Conservation (phyloP, 2,113 vertebrate species). For the Leptocoma aspasia region DNA sequence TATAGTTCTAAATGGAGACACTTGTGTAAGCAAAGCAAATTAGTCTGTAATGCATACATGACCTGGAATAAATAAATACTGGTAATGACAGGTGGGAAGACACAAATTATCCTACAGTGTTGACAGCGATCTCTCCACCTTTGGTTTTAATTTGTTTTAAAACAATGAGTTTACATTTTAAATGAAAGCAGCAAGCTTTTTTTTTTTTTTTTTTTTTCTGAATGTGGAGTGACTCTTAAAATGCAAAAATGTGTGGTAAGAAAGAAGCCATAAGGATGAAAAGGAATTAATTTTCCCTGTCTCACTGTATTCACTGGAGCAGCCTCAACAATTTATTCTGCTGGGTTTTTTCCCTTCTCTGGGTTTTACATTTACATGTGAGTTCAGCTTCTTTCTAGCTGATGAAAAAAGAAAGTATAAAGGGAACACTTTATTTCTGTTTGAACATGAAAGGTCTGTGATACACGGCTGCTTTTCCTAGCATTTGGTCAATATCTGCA, state of each 20-base stretch:
- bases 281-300: background rate
- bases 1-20: background rate
- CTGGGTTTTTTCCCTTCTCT: background rate
- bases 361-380: background rate
- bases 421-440: background rate
- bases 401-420: background rate
- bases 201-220: background rate
- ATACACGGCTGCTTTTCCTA: background rate
- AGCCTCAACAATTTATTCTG: background rate
- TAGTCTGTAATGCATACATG: background rate
- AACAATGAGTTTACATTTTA: background rate
- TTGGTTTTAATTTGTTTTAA: background rate
- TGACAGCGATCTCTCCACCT: background rate
- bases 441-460: background rate
- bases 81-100: background rate
- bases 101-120: background rate
- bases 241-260: background rate
- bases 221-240: background rate
- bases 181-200: background rate
- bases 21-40: slow-evolving; percentile 40
- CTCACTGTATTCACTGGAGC: background rate
- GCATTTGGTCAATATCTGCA: background rate
- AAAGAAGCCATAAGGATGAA: background rate
- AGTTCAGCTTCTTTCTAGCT: background rate
- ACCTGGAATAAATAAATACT: slow-evolving; percentile 1